Evolutionary conservation across 92 coral and sea anemone species (phyloP).

Genomic region (Ricordea florida): DNA sequence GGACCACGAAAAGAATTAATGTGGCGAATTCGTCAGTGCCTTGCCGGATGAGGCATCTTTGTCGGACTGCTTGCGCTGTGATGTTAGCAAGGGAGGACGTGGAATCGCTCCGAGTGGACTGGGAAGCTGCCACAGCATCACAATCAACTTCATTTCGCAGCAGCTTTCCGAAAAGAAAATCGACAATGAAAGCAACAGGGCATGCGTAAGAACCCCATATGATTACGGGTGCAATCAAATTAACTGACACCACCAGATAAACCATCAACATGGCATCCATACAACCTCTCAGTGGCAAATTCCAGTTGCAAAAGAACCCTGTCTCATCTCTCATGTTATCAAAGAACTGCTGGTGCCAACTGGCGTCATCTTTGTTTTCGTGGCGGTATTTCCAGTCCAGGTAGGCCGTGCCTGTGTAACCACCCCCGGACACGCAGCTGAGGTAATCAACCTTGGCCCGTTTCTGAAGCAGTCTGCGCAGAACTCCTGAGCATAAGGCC

Average conservation of each 20-base stretch:
- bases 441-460: constrained; percentile 21
- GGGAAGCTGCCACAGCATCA: background rate
- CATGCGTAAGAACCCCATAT: constrained; percentile 28
- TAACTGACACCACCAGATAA: background rate
- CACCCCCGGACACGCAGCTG: constrained; percentile 60
- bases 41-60: background rate
- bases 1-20: constrained; percentile 3
- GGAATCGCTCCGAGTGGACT: background rate
- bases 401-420: constrained; percentile 49
- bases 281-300: constrained; percentile 32
- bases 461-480: constrained; percentile 32
- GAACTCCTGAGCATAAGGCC: constrained; percentile 51
- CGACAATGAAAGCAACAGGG: constrained; percentile 44
- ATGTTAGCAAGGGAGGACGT: background rate
- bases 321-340: constrained; percentile 6
- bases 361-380: background rate
- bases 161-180: constrained; percentile 28
- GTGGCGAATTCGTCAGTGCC: background rate
- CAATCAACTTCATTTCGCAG: constrained; percentile 19
- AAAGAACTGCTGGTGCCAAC: constrained; percentile 34
- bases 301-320: constrained; percentile 45
- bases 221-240: constrained; percentile 22
- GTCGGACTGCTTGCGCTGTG: background rate
- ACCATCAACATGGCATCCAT: constrained; percentile 10
- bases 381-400: constrained; percentile 45